Base-by-base conservation (phyloP, 2,888 invertebrate species). In the Matsumyia berberina region DNA sequence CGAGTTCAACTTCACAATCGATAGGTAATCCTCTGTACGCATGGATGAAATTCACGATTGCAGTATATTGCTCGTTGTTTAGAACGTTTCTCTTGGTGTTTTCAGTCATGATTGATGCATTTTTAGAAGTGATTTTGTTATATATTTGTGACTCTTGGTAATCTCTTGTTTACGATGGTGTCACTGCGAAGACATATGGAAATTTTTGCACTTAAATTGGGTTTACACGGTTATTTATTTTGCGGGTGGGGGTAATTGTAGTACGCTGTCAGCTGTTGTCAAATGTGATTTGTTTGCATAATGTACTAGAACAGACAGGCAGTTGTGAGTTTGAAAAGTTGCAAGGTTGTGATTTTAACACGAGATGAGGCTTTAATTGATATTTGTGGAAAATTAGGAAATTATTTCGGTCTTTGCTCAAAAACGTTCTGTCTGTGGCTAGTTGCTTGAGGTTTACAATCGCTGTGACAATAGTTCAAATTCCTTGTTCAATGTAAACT, bases 1-100 rank as follows among this genome's bases (percentile, higher is more conserved):
- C 91, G 44, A 95, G 88, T 87, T 94, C 93, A 88, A 93, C 91
- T 89, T 94, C 94, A 87, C 94, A 94, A 89, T 94, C 93, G 60
- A 94, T 93, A 39, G 94, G 92, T 67, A 94, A 92, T 0, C 94
- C 94, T 73, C 91, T 90, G 86, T 93, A 93, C 64, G 92, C 92
- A 77, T 92, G 91, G 82, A 95, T 94, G 86, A 93, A 93, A 72
- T 89, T 86, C 33, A 90, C 88, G 35, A 91, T 88, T 17, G 86
- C 77, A 3, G 66, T 29, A 67, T 89, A 91, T 19, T 88, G 87
- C 1, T 51, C 62, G 8, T 80, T 86, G 35, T 79, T 89, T 0
- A 91, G 80, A 15, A 91, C 88, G 15, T 88, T 89, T 69, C 83
- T 87, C 62, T 88, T 88, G 17, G 15, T 53, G n/a, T 29, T 44